These are phyloP conservation scores for Acanthosepion pharaonis DNA, from an alignment of 2,888 invertebrate genomes.

Conservation along the genomic window DNA sequence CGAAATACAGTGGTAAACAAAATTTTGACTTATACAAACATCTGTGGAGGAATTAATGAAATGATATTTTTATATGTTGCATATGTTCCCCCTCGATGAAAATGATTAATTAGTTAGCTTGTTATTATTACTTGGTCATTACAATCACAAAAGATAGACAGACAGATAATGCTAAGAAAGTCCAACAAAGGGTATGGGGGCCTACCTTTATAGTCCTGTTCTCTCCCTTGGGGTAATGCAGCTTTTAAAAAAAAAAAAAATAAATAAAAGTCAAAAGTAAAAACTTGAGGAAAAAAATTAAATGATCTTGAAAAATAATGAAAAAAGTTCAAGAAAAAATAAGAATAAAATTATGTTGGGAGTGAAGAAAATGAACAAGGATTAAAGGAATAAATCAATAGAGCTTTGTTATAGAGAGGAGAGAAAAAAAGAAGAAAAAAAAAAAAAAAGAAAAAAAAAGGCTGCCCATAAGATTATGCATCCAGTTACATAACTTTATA, in stretches of 20 bases:
- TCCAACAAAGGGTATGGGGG: conserved; percentile 35
- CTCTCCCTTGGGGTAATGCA: conserved; percentile 45
- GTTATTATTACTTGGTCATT: neutral
- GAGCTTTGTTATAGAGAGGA: too few species aligned
- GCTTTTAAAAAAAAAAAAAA: conserved; percentile 42
- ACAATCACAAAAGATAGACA: conserved; percentile 3
- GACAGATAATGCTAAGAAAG: neutral
- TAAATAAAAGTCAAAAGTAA: neutral
- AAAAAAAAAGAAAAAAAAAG: too few species aligned
- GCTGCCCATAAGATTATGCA: too few species aligned
- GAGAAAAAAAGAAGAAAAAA: too few species aligned
- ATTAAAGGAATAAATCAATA: too few species aligned
- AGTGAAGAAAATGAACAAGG: too few species aligned
- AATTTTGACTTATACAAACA: neutral
- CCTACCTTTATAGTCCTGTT: conserved; percentile 47
- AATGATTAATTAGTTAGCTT: neutral
- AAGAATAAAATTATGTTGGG: too few species aligned
- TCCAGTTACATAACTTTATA: too few species aligned
- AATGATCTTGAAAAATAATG: neutral
- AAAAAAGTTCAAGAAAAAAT: too few species aligned
- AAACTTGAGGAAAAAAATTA: neutral
- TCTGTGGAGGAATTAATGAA: neutral
- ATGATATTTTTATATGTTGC: conserved; percentile 2
- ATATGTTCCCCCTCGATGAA: neutral
- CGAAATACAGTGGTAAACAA: too few species aligned